Percentiles rank a stretch among this genome's conserved stretches.
phyloP scores from a whole-genome alignment of 35 echinoderm and acorn worm genomes.

The Holothuria glaberrima region DNA sequence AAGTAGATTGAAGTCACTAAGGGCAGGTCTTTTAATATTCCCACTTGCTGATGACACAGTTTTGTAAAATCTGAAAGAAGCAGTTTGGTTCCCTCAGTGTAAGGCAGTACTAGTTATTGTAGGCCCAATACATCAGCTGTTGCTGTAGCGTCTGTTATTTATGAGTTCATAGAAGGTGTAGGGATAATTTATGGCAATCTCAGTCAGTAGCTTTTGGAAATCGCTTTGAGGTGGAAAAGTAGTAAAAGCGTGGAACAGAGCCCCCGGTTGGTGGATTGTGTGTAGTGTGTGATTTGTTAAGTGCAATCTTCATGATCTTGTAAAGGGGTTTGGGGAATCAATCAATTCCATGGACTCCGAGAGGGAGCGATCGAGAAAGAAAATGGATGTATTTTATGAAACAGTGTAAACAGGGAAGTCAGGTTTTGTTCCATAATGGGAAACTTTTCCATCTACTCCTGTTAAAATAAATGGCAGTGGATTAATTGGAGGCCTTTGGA shows the following conservation, averaged over 20 bases:
- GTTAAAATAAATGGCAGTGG: too few relatives aligned
- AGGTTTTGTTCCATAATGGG: too few relatives aligned
- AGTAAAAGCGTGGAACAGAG: too few relatives aligned
- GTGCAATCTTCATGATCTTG: conserved; percentile 23
- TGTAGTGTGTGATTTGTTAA: conserved; percentile 49
- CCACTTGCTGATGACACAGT: conserved; percentile 51
- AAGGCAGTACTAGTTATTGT: neutral
- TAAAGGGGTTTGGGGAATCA: conserved; percentile 27
- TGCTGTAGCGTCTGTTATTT: conserved; percentile 36
- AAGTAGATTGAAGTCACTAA: conserved; percentile 36
- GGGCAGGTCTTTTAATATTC: conserved; percentile 33
- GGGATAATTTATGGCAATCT: conserved; percentile 39
- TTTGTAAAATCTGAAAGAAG: neutral
- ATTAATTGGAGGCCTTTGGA: too few relatives aligned
- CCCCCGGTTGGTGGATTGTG: too few relatives aligned
- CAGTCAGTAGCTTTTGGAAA: too few relatives aligned
- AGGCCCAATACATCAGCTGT: conserved; percentile 25
- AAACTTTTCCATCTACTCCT: too few relatives aligned
- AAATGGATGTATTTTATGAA: conserved; percentile 20
- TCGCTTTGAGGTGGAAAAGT: too few relatives aligned
- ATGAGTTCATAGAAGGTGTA: conserved; percentile 45
- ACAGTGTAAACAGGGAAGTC: conserved; percentile 12
- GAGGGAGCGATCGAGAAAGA: neutral
- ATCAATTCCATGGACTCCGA: neutral
- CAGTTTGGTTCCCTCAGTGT: too few relatives aligned